Evolutionary conservation across 2,888 invertebrate genomes (phyloP), one percentile per base, ranked within the genome.

Genomic region (Coleophora flavipennella): DNA sequence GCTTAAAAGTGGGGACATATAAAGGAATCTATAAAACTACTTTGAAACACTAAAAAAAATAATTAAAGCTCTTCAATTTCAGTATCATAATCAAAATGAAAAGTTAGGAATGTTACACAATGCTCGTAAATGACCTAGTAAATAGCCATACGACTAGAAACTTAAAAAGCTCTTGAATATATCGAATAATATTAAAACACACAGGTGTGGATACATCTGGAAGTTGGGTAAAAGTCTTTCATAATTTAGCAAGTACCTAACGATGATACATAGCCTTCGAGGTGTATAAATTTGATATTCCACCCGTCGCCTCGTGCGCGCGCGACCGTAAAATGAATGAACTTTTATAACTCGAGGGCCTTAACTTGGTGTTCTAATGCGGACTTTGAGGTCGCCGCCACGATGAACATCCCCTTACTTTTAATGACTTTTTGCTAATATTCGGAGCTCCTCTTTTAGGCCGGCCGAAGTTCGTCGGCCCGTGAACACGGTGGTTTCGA

Each of bases 361-460:
- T 33, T 29, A 63, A 74, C 63, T 75, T 67, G 60, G 60, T 57
- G 57, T 58, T 73, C 69, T 80, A 76, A 78, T 76, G 69, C 76
- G 67, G 73, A 73, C 78, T 80, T 80, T 77, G 78, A 77, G 68
- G 67, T 62, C 59, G 41, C 54, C 59, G 62, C 60, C 60, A 67
- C 81, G 81, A 81, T 81, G 81, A 81, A 81, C 77, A 78, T 73
- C 57, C 66, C 72, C 75, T 78, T 69, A 83, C 77, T 83, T 84
- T 83, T 83, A 84, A 84, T 84, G 81, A 83, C 83, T 84, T 84
- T 83, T 77, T 73, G 81, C 80, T 81, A 79, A 81, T 83, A 80
- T 83, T 76, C 78, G 55, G 57, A 57, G 68, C 62, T 64, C 57
- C 61, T 63, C 61, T 61, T 72, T 69, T 54, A 57, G 56, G 55